A percentile compares a stretch with the other conserved stretches of the same genome.
Conservation (phyloP, 2,888 invertebrate genomes). For the Cheiracanthium punctorium region DNA sequence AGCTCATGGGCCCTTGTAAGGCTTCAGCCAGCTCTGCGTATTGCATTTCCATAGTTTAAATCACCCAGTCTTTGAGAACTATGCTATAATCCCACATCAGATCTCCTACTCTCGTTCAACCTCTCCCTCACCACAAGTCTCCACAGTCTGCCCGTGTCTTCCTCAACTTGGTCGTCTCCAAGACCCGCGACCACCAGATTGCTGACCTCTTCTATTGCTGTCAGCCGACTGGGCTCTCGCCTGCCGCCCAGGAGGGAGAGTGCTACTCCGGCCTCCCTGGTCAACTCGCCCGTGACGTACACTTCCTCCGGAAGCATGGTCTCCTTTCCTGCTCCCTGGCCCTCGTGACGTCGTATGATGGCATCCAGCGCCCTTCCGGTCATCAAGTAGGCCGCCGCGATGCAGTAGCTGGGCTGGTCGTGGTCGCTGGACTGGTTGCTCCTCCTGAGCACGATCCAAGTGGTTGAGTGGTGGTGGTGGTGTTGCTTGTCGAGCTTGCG, state of each 20-base stretch:
- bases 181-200: conserved; percentile 44
- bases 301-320: conserved; percentile 25
- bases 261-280: conserved; percentile 7
- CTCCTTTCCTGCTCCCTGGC: neutral
- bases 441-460: conserved; percentile 10
- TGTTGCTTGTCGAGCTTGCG: conserved; percentile 16
- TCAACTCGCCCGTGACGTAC: conserved; percentile 35
- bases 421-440: neutral
- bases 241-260: conserved; percentile 25
- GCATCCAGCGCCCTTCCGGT: neutral
- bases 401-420: conserved; percentile 30
- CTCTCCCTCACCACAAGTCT: neutral
- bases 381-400: conserved; percentile 28
- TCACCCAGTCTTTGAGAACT: no score
- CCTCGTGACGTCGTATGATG: conserved; percentile 12
- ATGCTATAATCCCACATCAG: conserved; percentile 25
- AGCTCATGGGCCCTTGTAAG: no score
- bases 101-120: neutral
- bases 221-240: conserved; percentile 1
- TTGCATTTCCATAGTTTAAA: no score
- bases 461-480: neutral
- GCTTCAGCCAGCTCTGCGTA: no score
- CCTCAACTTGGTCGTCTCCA: conserved; percentile 8
- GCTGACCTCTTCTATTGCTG: neutral
- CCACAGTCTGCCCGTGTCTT: conserved; percentile 26